Evolutionary conservation across 1,140 invertebrate genomes (phyloP), one percentile per base, ranked within the genome.

Genomic region (Pseudomyrmex dendroicus): DNA sequence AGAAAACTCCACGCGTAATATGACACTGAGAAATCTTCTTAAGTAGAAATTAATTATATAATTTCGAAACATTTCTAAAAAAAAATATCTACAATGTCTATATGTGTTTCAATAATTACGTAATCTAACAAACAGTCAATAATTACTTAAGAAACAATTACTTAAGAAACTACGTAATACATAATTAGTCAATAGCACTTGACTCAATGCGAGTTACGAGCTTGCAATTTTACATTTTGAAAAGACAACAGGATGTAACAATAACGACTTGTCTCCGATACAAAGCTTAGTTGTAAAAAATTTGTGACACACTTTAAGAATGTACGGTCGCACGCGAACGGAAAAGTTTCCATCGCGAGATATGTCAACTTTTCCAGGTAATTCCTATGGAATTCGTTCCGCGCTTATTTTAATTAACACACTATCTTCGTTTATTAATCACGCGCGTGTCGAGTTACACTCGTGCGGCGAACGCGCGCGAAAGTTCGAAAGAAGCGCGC

Each of bases 371-470:
- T 48, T 2, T 10, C 2, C 15, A 56, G 20, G 12, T 50, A 35
- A 13, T 2, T 22, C 2, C 10, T 17, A 54, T 8, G n/a, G 44
- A 17, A 59, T 44, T 78, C 4, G 13, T 82, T 17, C 9, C 2
- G 20, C 7, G n/a, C 35, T 56, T 54, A 82, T 46, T 35, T 35
- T 62, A 73, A 82, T 73, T 46, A 13, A 61, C 12, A 48, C 3
- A 35, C 61, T 80, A 62, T 82, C 57, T 59, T 5, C 3, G 0
- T 59, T 25, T 72, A 50, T 59, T 73, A 72, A 82, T 82, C 73
- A 82, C 50, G 12, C 15, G n/a, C 35, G 44, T 5, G 17, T 3
- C 7, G 50, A 70, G 61, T 61, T 72, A 73, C 7, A 35, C 15
- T 72, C 15, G 13, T 2, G 25, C 25, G 25, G 25, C 35, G 25